Conservation (phyloP, 1,140 invertebrate species). For the Pomacea maculata region DNA sequence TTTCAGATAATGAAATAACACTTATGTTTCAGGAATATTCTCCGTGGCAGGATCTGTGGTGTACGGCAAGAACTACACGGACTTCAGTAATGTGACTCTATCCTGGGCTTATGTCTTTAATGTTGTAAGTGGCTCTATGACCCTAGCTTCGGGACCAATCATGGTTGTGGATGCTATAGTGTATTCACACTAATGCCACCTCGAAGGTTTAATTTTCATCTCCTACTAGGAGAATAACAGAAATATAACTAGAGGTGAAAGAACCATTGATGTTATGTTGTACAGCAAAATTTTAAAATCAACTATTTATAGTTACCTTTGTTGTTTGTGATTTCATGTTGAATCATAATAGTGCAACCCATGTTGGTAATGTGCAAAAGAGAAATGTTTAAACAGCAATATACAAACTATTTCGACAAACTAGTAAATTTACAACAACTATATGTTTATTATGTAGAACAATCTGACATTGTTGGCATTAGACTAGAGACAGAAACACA, state of each 20-base stretch:
- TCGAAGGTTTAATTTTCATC: neutral
- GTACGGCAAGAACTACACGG: constrained; percentile 7
- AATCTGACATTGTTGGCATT: too few species aligned
- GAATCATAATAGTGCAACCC: neutral
- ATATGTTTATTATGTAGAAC: too few species aligned
- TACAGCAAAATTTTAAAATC: neutral
- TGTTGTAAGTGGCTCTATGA: neutral
- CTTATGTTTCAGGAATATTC: constrained; percentile 7
- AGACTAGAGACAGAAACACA: too few species aligned
- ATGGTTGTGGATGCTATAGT: constrained; percentile 8
- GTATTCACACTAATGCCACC: neutral
- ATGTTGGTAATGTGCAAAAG: neutral
- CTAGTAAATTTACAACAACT: too few species aligned
- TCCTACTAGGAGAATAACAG: neutral
- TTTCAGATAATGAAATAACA: too few species aligned
- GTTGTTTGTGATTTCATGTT: neutral
- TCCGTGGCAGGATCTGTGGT: neutral
- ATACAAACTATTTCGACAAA: too few species aligned
- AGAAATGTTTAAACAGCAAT: too few species aligned
- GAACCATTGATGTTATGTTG: neutral
- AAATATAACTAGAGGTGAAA: neutral
- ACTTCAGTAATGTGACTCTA: neutral
- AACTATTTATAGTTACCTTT: too few species aligned
- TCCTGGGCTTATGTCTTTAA: constrained; percentile 20
- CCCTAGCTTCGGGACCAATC: constrained; percentile 1